Base-by-base conservation (phyloP, 2,113 vertebrate species). In the Myocastor coypus region DNA sequence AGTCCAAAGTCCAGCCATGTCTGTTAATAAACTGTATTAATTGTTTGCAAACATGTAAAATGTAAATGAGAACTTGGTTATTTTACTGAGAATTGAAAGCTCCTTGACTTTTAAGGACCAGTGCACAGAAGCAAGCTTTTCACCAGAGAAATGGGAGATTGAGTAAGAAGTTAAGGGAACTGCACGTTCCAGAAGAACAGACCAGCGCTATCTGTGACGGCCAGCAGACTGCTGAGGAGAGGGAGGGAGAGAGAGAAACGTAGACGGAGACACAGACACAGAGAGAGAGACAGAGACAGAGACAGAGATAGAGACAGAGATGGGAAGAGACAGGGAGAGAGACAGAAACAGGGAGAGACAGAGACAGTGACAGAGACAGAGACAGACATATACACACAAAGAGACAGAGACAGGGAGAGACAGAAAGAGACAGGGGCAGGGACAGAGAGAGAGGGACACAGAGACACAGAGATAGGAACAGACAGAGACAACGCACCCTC, bases 11-110 rank as follows among this genome's bases (percentile, higher is more conserved):
- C 87, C 89, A 75, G 46, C 34, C 17, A 0, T 68, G 64, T 87
- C 96, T 97, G 94, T 97, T 97, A 97, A 97, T 97, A 89, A 96
- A 93, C 91, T 89, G 68, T 95, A 97, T 92, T 94, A 97, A 97
- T 97, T 97, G 96, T 97, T 97, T 93, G 91, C 92, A 92, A 97
- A 95, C 59, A 61, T 78, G 64, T 46, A 94, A 96, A 94, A 92
- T 91, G 17, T 46, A 97, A 95, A 87, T 93, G 84, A 89, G 66
- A 73, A 82, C 80, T 91, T 92, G 55, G 95, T 46, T 2, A 87
- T 83, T 91, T 89, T 96, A 68, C 71, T 82, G 95, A 85, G 61
- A 91, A 78, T 69, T 83, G 69, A 50, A 64, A 96, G 42, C 13
- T 89, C 66, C 63, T 82, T 95, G 42, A 96, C 32, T 93, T 94